phyloP scores from a whole-genome alignment of 2,113 vertebrate genomes.

The Tupaia tana region DNA sequence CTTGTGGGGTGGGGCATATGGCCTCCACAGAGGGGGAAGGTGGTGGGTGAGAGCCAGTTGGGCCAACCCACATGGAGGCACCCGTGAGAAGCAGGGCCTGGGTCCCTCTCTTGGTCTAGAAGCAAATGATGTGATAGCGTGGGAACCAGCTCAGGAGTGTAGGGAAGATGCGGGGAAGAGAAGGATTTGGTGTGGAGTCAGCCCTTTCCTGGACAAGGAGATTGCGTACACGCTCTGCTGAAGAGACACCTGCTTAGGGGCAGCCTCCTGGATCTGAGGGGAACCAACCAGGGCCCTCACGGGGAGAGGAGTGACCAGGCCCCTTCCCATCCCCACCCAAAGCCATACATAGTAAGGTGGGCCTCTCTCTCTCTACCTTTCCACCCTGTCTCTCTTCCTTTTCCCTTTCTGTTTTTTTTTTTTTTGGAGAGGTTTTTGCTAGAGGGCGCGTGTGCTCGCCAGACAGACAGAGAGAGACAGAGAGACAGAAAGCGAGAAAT shows the following conservation, averaged over 20 bases:
- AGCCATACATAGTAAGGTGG: too few species aligned
- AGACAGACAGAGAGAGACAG: too few species aligned
- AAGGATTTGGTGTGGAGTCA: background rate
- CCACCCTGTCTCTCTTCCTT: too few species aligned
- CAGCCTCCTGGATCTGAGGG: background rate
- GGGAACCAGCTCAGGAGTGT: background rate
- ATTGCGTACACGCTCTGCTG: background rate
- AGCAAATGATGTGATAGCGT: accelerated
- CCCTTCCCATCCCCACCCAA: background rate
- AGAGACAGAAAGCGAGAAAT: too few species aligned
- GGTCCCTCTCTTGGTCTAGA: background rate
- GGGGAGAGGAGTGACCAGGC: too few species aligned
- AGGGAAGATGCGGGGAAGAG: background rate
- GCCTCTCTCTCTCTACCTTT: too few species aligned
- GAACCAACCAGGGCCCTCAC: accelerated
- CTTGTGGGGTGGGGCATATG: background rate
- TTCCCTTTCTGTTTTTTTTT: background rate
- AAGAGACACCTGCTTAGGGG: background rate
- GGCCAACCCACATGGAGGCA: background rate
- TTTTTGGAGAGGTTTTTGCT: too few species aligned
- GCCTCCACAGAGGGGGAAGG: background rate
- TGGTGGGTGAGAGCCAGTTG: background rate
- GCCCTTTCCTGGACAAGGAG: background rate
- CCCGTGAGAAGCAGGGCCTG: background rate
- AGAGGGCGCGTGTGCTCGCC: too few species aligned